Base-by-base conservation (phyloP, 2,888 invertebrate genomes). In the Drosophila phalerata region DNA sequence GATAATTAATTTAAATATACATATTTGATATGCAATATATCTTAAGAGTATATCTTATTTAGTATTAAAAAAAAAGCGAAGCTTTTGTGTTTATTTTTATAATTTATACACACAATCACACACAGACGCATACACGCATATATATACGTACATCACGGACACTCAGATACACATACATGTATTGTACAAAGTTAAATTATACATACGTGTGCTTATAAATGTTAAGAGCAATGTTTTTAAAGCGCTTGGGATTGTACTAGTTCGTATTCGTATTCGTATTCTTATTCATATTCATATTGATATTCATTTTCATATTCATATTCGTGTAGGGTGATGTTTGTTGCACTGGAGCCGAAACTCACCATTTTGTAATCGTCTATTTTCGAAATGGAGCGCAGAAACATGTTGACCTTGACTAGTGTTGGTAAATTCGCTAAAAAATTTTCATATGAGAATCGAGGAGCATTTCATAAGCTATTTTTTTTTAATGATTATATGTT, bases 351-450 rank as follows among this genome's bases (percentile, higher is more conserved):
- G 63, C 77, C 77, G 69, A 82, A 93, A 97, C 97, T 97, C 96
- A 98, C 98, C 98, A 98, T 98, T 95, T 97, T 97, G 94, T 98
- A 98, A 96, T 98, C 98, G 94, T 98, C 97, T 95, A 98, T 98
- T 96, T 98, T 97, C 95, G 98, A 98, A 95, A 98, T 98, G 94
- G 98, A 98, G 93, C 98, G 96, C 90, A 98, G 96, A 94, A 96
- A 97, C 95, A 98, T 95, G 96, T 98, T 98, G 95, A 98, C 97
- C 93, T 94, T 94, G 92, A 98, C 98, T 94, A 95, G 94, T 93
- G 97, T 97, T 91, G 97, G 96, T 93, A 95, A 95, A 93, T 96
- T 96, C 94, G 95, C 96, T 95, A 95, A 92, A 93, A 92, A 89
- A 73, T 70, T 47, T 67, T 71, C 77, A 73, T 77, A 79, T 82